These are phyloP conservation scores for Centropyge bicolor DNA, from an alignment of 2,797 vertebrate genomes.

Conservation along the genomic window DNA sequence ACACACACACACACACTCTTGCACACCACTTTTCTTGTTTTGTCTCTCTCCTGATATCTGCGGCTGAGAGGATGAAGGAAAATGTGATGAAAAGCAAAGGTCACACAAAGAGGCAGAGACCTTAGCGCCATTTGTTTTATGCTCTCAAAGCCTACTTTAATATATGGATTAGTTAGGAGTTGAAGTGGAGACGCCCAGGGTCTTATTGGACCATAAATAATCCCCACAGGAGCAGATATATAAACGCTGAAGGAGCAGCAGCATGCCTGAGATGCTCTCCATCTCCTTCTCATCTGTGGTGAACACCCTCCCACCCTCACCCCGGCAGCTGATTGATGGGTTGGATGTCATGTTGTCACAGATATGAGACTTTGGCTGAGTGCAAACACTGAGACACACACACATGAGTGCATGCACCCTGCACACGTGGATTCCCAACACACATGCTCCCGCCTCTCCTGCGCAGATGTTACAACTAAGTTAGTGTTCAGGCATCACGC, in stretches of 20 bases:
- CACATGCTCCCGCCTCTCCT: constrained; percentile 11
- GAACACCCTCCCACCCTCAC: constrained; percentile 17
- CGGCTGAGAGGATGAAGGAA: constrained; percentile 33
- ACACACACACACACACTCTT: constrained; percentile 27
- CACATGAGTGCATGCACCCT: not conserved
- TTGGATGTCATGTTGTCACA: constrained; percentile 44
- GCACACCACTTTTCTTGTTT: constrained; percentile 42
- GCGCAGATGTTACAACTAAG: constrained; percentile 32
- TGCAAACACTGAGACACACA: constrained; percentile 30
- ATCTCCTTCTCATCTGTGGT: constrained; percentile 54
- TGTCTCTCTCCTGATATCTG: constrained; percentile 25
- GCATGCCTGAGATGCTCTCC: constrained; percentile 55
- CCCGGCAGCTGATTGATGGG: constrained; percentile 60
- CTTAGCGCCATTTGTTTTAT: constrained; percentile 68
- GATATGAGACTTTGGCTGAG: constrained; percentile 36
- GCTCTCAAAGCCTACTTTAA: constrained; percentile 67
- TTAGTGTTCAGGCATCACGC: constrained; percentile 38
- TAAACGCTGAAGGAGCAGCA: constrained; percentile 57
- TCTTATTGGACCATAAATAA: constrained; percentile 82
- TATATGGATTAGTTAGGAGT: constrained; percentile 76
- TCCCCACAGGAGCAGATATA: constrained; percentile 66
- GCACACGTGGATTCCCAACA: not conserved
- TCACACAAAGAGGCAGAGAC: constrained; percentile 48
- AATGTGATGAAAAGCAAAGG: constrained; percentile 61
- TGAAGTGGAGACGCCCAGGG: constrained; percentile 70